Conservation (phyloP, 2,797 vertebrate species). For the Myotis myotis region DNA sequence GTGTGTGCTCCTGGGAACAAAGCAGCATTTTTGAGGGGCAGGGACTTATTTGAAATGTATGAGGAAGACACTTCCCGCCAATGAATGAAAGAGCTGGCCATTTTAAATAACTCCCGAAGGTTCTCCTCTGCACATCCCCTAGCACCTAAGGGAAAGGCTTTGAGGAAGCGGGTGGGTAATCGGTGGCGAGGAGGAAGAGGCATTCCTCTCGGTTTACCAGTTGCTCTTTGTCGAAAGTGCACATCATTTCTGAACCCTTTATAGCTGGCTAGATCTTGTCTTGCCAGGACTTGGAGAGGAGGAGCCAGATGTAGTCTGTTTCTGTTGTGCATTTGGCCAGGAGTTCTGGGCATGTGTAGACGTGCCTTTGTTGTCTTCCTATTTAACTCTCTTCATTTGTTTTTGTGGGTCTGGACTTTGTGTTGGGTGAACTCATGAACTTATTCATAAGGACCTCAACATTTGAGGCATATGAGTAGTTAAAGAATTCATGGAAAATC, state of each 20-base stretch:
- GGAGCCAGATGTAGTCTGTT: not conserved
- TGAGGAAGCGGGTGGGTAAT: not conserved
- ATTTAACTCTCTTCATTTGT: not conserved
- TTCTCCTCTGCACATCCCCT: not conserved
- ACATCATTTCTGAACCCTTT: not conserved
- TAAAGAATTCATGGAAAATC: slow-evolving; percentile 26
- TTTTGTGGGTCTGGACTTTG: not conserved
- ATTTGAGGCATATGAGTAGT: slow-evolving; percentile 30
- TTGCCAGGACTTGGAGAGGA: not conserved
- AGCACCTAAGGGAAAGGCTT: not conserved
- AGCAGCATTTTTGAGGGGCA: not conserved
- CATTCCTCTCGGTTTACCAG: not conserved
- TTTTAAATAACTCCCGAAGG: not conserved
- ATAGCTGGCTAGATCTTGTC: not conserved
- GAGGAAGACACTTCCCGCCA: not conserved
- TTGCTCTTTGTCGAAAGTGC: not conserved
- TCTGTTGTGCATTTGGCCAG: not conserved
- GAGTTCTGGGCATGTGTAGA: not conserved
- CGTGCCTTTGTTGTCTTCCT: not conserved
- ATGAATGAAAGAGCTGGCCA: not conserved
- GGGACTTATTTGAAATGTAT: not conserved
- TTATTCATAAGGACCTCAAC: slow-evolving; percentile 24
- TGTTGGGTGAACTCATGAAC: slow-evolving; percentile 36
- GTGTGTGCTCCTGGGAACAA: not conserved
- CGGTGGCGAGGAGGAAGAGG: not conserved